A percentile compares a stretch with the other conserved stretches of the same genome.
Conservation (phyloP, 1,140 invertebrate species). For the Euura saliciscinereae region DNA sequence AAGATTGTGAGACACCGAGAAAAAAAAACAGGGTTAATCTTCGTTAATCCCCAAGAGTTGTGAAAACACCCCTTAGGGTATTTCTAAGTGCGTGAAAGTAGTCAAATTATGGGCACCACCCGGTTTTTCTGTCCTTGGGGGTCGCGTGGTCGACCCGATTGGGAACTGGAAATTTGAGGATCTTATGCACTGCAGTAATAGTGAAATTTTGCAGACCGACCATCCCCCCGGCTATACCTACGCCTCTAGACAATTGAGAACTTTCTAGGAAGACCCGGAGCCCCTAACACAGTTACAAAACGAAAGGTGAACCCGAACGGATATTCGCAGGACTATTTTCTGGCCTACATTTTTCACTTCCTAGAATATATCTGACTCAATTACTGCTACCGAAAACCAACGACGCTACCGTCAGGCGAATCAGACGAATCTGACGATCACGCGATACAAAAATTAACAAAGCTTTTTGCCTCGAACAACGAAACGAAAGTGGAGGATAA, state of each 20-base stretch:
- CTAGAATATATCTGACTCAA: neutral
- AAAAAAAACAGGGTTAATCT: constrained; percentile 40
- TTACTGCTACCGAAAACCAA: neutral
- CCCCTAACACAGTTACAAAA: neutral
- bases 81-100: neutral
- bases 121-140: neutral
- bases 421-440: neutral
- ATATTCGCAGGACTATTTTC: neutral
- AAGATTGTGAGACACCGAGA: neutral
- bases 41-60: constrained; percentile 23
- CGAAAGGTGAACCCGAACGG: neutral
- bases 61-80: neutral
- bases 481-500: neutral
- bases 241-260: neutral
- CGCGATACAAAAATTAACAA: neutral
- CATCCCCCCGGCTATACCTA: neutral
- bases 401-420: neutral
- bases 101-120: neutral
- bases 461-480: neutral
- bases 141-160: neutral
- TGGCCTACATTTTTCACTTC: neutral
- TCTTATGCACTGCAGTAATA: neutral
- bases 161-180: neutral
- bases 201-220: neutral
- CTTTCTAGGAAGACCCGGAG: neutral